A percentile compares a stretch with the other conserved stretches of the same genome.
These are phyloP conservation scores for Nothobranchius kuhntae DNA, from an alignment of 2,113 vertebrate species.

Conservation along the genomic window DNA sequence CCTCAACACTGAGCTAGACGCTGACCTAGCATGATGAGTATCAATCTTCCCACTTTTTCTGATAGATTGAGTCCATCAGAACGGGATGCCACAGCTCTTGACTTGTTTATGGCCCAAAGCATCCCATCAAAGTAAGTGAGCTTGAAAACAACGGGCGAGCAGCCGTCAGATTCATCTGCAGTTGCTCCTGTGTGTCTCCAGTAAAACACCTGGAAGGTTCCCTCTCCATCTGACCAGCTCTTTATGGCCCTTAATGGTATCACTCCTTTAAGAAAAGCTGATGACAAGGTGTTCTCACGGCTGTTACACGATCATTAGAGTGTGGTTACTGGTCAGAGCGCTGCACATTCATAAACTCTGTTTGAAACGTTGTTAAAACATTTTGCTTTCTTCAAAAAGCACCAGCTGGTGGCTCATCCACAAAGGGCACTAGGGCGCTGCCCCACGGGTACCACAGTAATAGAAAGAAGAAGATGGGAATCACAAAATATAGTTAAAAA, in stretches of 20 bases:
- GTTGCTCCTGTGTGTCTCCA: slow-evolving; percentile 18
- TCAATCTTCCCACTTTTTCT: slow-evolving; percentile 44
- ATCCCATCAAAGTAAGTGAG: slow-evolving; percentile 53
- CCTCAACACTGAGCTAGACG: slow-evolving; percentile 22
- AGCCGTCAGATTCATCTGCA: slow-evolving; percentile 37
- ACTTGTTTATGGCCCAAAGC: slow-evolving; percentile 55
- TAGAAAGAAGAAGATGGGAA: no score
- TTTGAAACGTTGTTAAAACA: no score
- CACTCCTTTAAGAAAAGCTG: slow-evolving; percentile 55
- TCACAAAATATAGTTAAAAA: no score
- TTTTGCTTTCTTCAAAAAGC: no score
- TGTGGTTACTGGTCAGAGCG: not conserved
- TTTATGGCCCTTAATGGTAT: slow-evolving; percentile 38
- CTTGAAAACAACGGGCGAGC: slow-evolving; percentile 51
- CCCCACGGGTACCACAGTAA: no score
- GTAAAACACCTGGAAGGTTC: slow-evolving; percentile 50
- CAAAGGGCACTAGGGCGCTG: no score
- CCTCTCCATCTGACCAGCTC: slow-evolving; percentile 24
- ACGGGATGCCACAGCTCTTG: slow-evolving; percentile 31
- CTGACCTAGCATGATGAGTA: slow-evolving; percentile 36
- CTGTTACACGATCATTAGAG: slow-evolving; percentile 66
- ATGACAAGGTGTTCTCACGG: slow-evolving; percentile 60
- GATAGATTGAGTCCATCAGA: slow-evolving; percentile 51
- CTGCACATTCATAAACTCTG: no score
- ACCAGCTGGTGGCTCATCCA: no score